A percentile compares a stretch with the other conserved stretches of the same genome.
phyloP scores from a whole-genome alignment of 2,797 vertebrate genomes.

The Xerus rutilus region DNA sequence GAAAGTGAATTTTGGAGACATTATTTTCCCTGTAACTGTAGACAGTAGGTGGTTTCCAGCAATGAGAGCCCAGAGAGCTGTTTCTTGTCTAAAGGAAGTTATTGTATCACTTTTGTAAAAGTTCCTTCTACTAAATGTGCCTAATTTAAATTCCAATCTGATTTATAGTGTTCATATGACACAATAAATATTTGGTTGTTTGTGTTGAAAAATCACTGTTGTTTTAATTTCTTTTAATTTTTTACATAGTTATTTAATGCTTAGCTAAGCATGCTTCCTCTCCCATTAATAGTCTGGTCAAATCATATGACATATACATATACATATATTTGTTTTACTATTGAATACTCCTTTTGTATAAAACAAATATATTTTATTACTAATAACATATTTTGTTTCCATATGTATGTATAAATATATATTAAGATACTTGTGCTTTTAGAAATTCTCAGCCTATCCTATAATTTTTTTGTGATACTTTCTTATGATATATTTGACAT shows the following conservation, averaged over 20 bases:
- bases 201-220: background rate
- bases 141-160: constrained; percentile 7
- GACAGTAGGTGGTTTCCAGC: background rate
- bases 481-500: background rate
- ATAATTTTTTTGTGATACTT: background rate
- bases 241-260: background rate
- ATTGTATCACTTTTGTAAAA: background rate
- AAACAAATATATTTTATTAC: background rate
- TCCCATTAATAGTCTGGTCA: background rate
- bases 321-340: constrained; percentile 44
- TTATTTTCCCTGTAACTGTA: background rate
- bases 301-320: background rate
- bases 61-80: background rate
- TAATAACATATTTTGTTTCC: background rate
- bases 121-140: background rate
- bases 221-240: background rate
- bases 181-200: background rate
- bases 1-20: background rate
- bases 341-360: background rate
- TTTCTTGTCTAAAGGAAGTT: background rate
- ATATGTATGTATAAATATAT: background rate
- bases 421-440: background rate
- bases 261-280: background rate
- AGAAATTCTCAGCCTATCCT: background rate
- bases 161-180: background rate